These are phyloP conservation scores for Syndactyla subalaris DNA, from an alignment of 2,797 vertebrate species.

Conservation along the genomic window DNA sequence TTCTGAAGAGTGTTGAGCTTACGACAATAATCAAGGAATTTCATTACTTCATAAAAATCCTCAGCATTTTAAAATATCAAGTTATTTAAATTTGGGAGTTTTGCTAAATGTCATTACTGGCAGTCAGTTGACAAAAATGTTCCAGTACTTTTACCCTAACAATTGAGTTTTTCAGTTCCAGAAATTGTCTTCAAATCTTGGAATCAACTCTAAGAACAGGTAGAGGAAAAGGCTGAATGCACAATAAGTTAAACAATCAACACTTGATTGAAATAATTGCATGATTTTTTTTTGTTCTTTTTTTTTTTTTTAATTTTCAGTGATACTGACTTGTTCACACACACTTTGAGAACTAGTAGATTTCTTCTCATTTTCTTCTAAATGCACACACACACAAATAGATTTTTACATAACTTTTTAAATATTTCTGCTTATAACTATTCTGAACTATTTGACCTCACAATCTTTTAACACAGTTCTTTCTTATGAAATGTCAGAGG, in stretches of 20 bases:
- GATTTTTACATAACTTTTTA: conserved; percentile 24
- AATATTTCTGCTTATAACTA: neutral
- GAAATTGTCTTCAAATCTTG: neutral
- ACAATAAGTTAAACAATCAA: neutral
- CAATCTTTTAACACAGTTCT: neutral
- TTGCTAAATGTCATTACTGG: neutral
- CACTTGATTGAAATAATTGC: neutral
- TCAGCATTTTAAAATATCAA: neutral
- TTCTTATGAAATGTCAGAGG: conserved; percentile 15
- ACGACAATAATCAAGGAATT: neutral
- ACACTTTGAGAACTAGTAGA: neutral
- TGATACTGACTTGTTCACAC: neutral
- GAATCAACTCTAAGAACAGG: neutral
- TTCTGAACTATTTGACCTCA: conserved; percentile 40
- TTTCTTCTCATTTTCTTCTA: conserved; percentile 16
- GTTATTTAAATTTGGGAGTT: neutral
- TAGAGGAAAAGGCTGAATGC: neutral
- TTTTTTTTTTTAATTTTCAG: neutral
- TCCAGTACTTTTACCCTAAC: neutral
- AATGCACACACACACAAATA: neutral
- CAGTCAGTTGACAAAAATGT: neutral
- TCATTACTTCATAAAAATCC: neutral
- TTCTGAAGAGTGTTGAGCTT: neutral
- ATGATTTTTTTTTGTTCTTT: neutral
- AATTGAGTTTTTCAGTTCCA: neutral